Evolutionary conservation across 2,113 vertebrate genomes (phyloP).

Genomic region (Dipodomys spectabilis): DNA sequence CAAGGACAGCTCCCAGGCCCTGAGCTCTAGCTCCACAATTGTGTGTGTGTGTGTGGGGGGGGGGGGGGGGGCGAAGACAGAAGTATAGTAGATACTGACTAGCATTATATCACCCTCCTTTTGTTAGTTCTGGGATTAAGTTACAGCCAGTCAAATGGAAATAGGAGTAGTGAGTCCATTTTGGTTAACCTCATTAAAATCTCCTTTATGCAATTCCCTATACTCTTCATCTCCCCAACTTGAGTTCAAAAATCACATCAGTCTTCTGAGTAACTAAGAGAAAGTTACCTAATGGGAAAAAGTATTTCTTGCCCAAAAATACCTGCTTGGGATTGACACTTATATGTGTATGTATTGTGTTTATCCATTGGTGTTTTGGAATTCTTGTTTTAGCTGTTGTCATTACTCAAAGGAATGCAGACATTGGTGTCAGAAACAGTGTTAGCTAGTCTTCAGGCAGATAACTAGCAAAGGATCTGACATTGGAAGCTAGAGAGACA

Average conservation of each 20-base stretch:
- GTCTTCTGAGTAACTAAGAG: neutral
- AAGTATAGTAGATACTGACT: neutral
- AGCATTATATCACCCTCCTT: constrained; percentile 16
- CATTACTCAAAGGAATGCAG: neutral
- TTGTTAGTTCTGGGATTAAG: neutral
- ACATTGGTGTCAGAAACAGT: neutral
- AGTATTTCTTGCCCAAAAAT: neutral
- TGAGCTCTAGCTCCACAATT: too few relatives aligned
- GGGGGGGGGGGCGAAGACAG: too few relatives aligned
- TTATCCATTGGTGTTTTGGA: neutral
- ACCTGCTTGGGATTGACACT: neutral
- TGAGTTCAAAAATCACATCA: neutral
- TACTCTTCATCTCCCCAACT: neutral
- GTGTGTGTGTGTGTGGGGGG: too few relatives aligned
- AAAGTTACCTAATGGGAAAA: neutral
- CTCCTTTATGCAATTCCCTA: neutral
- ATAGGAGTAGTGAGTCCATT: neutral
- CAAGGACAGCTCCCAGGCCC: too few relatives aligned
- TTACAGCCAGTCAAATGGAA: neutral
- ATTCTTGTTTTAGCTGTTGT: neutral
- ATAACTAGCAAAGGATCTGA: neutral
- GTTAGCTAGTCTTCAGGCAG: neutral
- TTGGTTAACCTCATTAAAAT: neutral
- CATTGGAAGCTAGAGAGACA: neutral
- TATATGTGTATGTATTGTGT: neutral